Percentiles rank a stretch among this genome's conserved stretches.
Evolutionary conservation across 2,113 vertebrate species (phyloP).

Genomic region (Grus americana): DNA sequence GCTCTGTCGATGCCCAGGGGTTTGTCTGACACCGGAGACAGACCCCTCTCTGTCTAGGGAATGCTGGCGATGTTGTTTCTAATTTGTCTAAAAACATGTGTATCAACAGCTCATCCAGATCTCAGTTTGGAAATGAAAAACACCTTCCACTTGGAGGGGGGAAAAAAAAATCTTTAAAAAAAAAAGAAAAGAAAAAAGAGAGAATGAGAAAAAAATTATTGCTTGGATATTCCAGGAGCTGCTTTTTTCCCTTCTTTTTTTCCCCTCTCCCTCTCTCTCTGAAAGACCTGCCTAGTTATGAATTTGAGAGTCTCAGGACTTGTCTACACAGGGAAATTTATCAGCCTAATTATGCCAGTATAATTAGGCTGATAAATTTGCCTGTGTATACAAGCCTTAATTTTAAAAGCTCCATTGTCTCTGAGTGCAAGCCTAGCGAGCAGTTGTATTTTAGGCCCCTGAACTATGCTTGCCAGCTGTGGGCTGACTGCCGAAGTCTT

Average conservation of each 20-base stretch:
- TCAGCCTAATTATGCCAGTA: constrained; percentile 39
- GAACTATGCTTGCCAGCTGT: constrained; percentile 45
- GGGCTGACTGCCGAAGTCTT: constrained; percentile 39
- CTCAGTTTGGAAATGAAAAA: not conserved
- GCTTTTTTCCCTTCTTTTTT: not conserved
- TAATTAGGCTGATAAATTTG: constrained; percentile 66
- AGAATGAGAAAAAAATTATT: not conserved
- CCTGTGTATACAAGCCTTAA: constrained; percentile 61
- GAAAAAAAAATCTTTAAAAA: not conserved
- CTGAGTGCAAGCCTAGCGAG: not conserved
- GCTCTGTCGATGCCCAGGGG: not conserved
- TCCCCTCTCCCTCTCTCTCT: not conserved
- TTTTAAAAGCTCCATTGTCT: constrained; percentile 66
- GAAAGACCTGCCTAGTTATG: not conserved
- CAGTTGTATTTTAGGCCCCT: constrained; percentile 4
- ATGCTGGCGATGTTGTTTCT: not conserved
- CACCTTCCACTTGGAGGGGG: not conserved
- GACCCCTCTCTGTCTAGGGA: accelerated
- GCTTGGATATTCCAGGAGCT: not conserved
- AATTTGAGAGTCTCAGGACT: constrained; percentile 18
- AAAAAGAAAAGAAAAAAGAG: not conserved
- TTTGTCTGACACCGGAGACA: not conserved
- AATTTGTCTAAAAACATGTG: not conserved
- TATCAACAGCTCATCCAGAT: not conserved
- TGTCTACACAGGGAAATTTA: constrained; percentile 65